These are phyloP conservation scores for Xanthia togata DNA, from an alignment of 2,888 invertebrate species.

Conservation along the genomic window DNA sequence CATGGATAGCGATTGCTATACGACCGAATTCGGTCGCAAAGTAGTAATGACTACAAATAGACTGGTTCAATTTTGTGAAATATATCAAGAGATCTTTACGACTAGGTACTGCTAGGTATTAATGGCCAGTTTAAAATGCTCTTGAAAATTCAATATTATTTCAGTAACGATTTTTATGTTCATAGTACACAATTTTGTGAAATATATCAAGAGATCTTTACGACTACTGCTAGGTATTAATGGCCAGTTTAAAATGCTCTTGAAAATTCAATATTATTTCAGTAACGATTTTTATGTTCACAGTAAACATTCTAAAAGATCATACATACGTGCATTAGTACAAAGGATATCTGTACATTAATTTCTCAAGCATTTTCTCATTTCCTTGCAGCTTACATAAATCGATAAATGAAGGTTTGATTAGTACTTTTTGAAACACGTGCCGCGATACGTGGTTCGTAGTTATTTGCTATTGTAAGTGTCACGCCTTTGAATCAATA, in stretches of 20 bases:
- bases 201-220: slow-evolving; percentile 13
- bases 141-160: slow-evolving; percentile 21
- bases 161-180: background rate
- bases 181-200: background rate
- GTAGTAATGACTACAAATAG: no score
- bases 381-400: slow-evolving; percentile 49
- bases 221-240: slow-evolving; percentile 7
- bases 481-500: slow-evolving; percentile 29
- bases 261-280: slow-evolving; percentile 15
- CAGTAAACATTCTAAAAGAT: background rate
- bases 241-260: slow-evolving; percentile 7
- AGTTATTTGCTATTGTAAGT: slow-evolving; percentile 37
- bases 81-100: slow-evolving; percentile 13
- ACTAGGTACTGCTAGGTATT: background rate
- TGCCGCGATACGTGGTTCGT: slow-evolving; percentile 23
- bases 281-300: background rate
- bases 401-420: slow-evolving; percentile 47
- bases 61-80: background rate
- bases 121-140: slow-evolving; percentile 7
- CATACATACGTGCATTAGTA: background rate
- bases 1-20: no score
- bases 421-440: slow-evolving; percentile 47
- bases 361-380: slow-evolving; percentile 37
- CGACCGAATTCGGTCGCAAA: no score
- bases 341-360: slow-evolving; percentile 20